Evolutionary conservation across 2,113 vertebrate genomes (phyloP), one percentile per base, ranked within the genome.

Genomic region (Gasterosteus aculeatus): DNA sequence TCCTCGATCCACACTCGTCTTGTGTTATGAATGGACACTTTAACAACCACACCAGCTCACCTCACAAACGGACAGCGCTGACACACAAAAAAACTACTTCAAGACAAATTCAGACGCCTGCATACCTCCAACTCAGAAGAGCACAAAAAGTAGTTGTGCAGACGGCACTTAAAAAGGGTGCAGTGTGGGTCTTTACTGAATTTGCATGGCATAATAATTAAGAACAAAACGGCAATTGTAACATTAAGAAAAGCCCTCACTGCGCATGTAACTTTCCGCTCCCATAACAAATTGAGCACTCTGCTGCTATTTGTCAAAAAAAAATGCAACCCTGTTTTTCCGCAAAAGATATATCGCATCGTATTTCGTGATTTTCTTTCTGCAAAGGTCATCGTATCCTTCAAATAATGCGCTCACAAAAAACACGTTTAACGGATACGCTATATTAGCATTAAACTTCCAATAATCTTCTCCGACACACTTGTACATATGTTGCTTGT

Each of bases 61-160:
- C 35, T 69, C 33, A 59, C 63, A 73, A 41, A 67, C 53, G 53
- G 65, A 56, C 68, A 46, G 62, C 35, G 31, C 12, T 29, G 22
- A 81, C 63, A 69, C 51, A 54, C 51, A 63, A 22, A 29, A 12
- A 67, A 44, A 41, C 29, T 35, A 46, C 64, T 66, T 66, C 35
- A 67, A 38, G 64, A 64, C 62, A 82, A 65, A 60, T 74, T 71
- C 78, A 69, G 70, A 78, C 66, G 54, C 51, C 81, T 61, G 61
- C 58, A 74, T 78, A 76, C 12, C 46, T 68, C n/a, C 65, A 41
- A 58, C 65, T 78, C 42, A 66, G 29, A n/a, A 26, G 7, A 72
- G 57, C 47, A 74, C 51, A 57, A 38, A 71, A 69, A 29, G 47
- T 51, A 49, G 29, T 11, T 11, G 61, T 14, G 38, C 31, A 33